phyloP scores from a whole-genome alignment of 2,797 vertebrate species.

The Taenioides sp. region DNA sequence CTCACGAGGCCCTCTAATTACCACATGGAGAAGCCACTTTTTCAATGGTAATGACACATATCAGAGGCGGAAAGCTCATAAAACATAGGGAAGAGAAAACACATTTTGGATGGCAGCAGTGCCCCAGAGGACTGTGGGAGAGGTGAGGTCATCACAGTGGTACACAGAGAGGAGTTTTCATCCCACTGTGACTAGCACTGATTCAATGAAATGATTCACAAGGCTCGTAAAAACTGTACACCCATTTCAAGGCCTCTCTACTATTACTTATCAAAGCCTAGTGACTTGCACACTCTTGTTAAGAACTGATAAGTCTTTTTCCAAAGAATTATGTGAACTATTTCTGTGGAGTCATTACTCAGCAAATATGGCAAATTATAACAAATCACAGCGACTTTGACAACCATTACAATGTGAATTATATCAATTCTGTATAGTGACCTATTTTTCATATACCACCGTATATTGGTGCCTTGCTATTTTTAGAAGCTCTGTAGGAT shows the following conservation, averaged over 20 bases:
- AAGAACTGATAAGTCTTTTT: neutral
- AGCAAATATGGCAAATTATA: neutral
- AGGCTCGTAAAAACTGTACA: conserved; percentile 40
- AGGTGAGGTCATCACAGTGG: conserved; percentile 57
- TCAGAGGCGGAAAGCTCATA: conserved; percentile 56
- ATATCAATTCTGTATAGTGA: neutral
- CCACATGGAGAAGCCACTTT: conserved; percentile 44
- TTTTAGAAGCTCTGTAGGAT: no score
- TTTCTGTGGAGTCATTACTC: neutral
- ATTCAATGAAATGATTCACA: conserved; percentile 65
- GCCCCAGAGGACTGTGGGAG: conserved; percentile 35
- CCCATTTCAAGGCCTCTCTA: conserved; percentile 4
- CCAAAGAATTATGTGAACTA: neutral
- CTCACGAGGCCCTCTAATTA: conserved; percentile 53
- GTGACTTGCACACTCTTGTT: conserved; percentile 5
- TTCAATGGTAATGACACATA: conserved; percentile 58
- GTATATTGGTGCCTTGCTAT: no score
- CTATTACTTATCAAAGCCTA: conserved; percentile 28
- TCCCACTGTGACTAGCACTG: conserved; percentile 59
- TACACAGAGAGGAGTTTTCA: conserved; percentile 45
- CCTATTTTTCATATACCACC: no score
- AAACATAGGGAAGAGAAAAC: conserved; percentile 56
- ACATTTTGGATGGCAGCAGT: conserved; percentile 32
- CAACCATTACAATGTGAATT: neutral
- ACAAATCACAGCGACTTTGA: neutral